Base-by-base conservation (phyloP, 2,888 invertebrate species). In the Aquatica leii region DNA sequence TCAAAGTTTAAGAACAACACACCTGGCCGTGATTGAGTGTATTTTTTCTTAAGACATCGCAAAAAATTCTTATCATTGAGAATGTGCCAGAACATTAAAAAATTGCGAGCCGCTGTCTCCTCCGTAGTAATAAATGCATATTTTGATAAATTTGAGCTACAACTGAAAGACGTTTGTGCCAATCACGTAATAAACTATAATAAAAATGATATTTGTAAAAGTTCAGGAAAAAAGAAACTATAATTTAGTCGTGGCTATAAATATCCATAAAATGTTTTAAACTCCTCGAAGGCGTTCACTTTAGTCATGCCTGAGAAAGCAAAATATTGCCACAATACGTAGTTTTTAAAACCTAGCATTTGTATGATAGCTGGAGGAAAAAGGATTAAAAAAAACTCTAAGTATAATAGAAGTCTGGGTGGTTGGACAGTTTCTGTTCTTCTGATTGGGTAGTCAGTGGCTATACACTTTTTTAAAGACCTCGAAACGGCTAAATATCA, bases 391-490 rank as follows among this genome's bases (percentile, higher is more conserved):
- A n/a, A n/a, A n/a, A n/a, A n/a, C n/a, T n/a, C n/a, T n/a, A n/a
- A n/a, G n/a, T n/a, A n/a, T n/a, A n/a, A n/a, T n/a, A n/a, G n/a
- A 37, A 37, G 37, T 37, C 6, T 24, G 37, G 37, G 37, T 37
- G 11, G 37, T 37, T 12, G 2, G 37, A 37, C 11, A 37, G 37
- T 9, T 31, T 31, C 31, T 31, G 31, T 31, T 31, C 9, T 37
- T 9, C 11, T n/a, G 37, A 37, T 12, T 37, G 37, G 37, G 12
- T 37, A 12, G 12, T n/a, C n/a, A 8, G 11, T 37, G 11, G 37
- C 37, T 37, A 37, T 37, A 37, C 37, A 3, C n/a, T 37, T 37
- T 31, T 37, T 37, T 37, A 37, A 37, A 37, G 37, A 37, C 37
- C 11, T 37, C 9, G 11, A 37, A 37, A 12, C 2, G 11, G 9